Evolutionary conservation across 1,140 invertebrate genomes (phyloP), one percentile per base, ranked within the genome.

Genomic region (Agrypnia vestita): DNA sequence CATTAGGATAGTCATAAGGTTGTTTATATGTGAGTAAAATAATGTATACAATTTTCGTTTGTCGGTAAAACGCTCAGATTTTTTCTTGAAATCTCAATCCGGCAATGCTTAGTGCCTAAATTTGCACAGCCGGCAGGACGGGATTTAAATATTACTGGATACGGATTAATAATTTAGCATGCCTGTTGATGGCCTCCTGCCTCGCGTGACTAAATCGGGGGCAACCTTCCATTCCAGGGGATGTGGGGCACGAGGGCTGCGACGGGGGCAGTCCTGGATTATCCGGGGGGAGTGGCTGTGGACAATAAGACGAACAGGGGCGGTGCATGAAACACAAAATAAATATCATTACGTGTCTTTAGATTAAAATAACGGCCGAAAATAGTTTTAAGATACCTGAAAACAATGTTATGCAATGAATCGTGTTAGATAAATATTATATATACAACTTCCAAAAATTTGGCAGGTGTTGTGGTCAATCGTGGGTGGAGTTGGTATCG

Each of bases 111-210:
- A 35, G n/a, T n/a, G n/a, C n/a, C 25, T 35, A 35, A 1, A 11
- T 56, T 56, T 56, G 9, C 19, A 13, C 62, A 19, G 62, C 43
- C 35, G 62, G n/a, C 64, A 0, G 49, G 49, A 51, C 35, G 25
- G 69, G 69, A 73, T 73, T 47, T 61, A 46, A 46, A 64, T 51
- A 10, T 76, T 64, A 47, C 56, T 43, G 15, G 19, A n/a, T 49
- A 64, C 13, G 46, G 56, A 64, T 76, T 76, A 69, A 53, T 56
- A 69, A 51, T 64, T 61, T 64, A 47, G 55, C 55, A 64, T 76
- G 74, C 74, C 13, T 61, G 35, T 44, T 49, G 44, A 61, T 61
- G 25, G 74, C 43, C 43, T 3, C 51, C 19, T 35, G 44, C 69
- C 25, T 44, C n/a, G 55, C 59, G 11, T 61, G 43, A 21, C 21